Base-by-base conservation (phyloP, 2,888 invertebrate species). In the Onthophagus sagittarius region DNA sequence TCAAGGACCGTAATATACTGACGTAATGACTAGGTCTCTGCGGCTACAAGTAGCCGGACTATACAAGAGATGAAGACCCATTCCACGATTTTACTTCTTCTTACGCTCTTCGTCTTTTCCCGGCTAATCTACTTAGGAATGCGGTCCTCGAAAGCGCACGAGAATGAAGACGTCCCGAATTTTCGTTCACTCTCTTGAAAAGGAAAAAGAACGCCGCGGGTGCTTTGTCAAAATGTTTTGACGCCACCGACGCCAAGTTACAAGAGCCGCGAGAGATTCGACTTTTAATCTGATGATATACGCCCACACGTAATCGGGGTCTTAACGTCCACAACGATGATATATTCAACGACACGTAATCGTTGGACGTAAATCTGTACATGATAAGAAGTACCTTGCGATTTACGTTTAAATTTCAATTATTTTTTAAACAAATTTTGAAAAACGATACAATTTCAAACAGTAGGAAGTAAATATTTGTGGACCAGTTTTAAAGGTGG, bases 1-100 rank as follows among this genome's bases (percentile, higher is more conserved):
- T 75, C 76, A 73, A 76, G 74, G 74, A 72, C 75, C 70, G 71
- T 72, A 71, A 73, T 73, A 74, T 71, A 75, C 72, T 71, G 64
- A 75, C 73, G 74, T 72, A 75, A 73, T 74, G 72, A 76, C 74
- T 70, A 70, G 74, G 72, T 71, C 64, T 71, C 69, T 62, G 15
- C 71, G 67, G 23, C 70, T 23, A 23, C 39, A 53, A 53, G 39
- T 53, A 53, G 39, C 39, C 39, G 39, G 39, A 9, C 2, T 53
- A 53, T 53, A 53, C 23, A 23, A 23, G 23, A 23, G 23, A 23
- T 23, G 23, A 23, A n/a, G 33, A 5, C 33, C 33, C 33, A 7
- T 53, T 53, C 39, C 39, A 53, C 39, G 39, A 53, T 53, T 53
- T 53, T 53, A 53, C 39, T 53, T 53, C 39, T n/a, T n/a, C n/a